Evolutionary conservation across 2,113 vertebrate species (phyloP).

Genomic region (Hippoglossus stenolepis): DNA sequence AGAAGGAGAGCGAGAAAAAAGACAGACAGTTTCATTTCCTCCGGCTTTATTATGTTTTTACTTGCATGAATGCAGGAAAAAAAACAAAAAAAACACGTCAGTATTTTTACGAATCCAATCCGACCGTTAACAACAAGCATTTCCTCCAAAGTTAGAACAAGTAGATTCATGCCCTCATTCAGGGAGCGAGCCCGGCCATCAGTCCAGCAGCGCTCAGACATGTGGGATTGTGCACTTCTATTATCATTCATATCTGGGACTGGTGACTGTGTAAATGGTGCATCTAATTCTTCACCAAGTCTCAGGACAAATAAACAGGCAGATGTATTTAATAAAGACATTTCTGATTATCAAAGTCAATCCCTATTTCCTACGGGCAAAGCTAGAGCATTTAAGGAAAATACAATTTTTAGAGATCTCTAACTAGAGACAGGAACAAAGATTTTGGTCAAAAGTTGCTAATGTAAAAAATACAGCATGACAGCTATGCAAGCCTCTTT

Average conservation of each 20-base stretch:
- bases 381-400: neutral
- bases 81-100: constrained; percentile 18
- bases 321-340: constrained; percentile 10
- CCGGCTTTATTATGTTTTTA: constrained; percentile 58
- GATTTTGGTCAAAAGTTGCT: constrained; percentile 54
- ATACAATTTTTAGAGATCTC: constrained; percentile 2
- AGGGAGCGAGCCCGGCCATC: no score
- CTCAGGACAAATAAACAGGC: constrained; percentile 9
- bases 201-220: no score
- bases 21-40: constrained; percentile 39
- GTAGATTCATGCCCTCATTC: constrained; percentile 23
- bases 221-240: no score
- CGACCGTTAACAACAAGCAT: constrained; percentile 38
- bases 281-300: no score
- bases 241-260: no score
- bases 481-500: neutral
- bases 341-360: constrained; percentile 38
- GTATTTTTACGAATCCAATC: constrained; percentile 61
- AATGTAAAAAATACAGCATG: constrained; percentile 37
- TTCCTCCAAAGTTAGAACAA: constrained; percentile 46
- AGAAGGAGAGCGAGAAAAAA: constrained; percentile 33
- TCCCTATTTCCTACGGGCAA: constrained; percentile 7
- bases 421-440: constrained; percentile 10
- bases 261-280: no score
- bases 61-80: constrained; percentile 64